Evolutionary conservation across 2,888 invertebrate genomes (phyloP), one percentile per base, ranked within the genome.

Genomic region (Agrilus cyanescens): DNA sequence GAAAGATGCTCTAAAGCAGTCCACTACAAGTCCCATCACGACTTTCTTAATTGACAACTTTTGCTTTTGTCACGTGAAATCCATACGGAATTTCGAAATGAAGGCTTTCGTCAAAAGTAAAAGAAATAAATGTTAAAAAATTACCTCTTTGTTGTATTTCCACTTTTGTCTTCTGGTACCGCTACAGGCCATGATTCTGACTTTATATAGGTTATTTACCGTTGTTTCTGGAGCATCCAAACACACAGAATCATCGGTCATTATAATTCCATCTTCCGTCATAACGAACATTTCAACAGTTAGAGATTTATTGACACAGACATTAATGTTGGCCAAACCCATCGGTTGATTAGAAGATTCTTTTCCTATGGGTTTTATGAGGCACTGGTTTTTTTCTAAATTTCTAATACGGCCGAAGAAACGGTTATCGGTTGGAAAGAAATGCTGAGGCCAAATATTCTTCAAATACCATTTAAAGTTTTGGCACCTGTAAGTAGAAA

Each of bases 361-460:
- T 48, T 74, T 70, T 41, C 75, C 78, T 37, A 74, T 66, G 2
- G 81, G 77, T 54, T 76, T 76, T 58, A 80, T 76, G 7, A 85
- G 59, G 58, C 85, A 85, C 56, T 74, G 52, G 45, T 66, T 50
- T 42, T 53, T 48, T 13, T 65, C 62, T 14, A 70, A 57, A 57
- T 81, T 66, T 57, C 59, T 52, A 20, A 93, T 90, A 69, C 85
- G 80, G 30, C 96, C 97, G 60, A 97, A 90, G 69, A 90, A 89
- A 49, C 88, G 74, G 52, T 85, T 82, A 1, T 83, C 75, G 20
- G 79, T 82, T 0, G 97, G 97, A 57, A 97, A 86, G 63, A 95
- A 97, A 60, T 97, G 86, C 59, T 95, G 87, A 0, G 94, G 94
- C 90, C 96, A 98, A 16, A 98, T 78, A 57, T 87, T 88, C 41